A percentile compares a stretch with the other conserved stretches of the same genome.
Conservation (phyloP, 2,113 vertebrate genomes). For the Synchiropus splendidus region DNA sequence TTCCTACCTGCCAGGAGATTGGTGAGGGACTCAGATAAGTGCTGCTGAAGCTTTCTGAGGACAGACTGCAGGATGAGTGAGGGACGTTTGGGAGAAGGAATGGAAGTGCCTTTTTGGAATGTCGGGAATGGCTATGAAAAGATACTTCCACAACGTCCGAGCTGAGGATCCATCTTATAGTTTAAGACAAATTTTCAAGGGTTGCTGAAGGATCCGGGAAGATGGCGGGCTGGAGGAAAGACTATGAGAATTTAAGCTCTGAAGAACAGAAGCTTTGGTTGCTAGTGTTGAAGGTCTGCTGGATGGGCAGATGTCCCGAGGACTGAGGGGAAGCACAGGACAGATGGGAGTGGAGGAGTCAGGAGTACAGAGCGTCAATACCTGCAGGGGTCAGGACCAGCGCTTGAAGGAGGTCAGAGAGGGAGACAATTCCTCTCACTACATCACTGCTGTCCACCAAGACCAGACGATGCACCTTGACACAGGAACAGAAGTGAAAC, state of each 20-base stretch:
- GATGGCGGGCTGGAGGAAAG: not conserved
- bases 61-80: constrained; percentile 3
- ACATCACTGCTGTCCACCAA: constrained; percentile 77
- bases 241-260: not conserved
- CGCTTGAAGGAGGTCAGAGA: constrained; percentile 94
- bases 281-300: constrained; percentile 9
- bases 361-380: constrained; percentile 87
- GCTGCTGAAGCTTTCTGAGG: constrained; percentile 10
- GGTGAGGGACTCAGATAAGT: constrained; percentile 5
- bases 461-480: constrained; percentile 87
- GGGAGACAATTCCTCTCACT: constrained; percentile 86
- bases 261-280: constrained; percentile 7
- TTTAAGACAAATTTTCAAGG: too few species aligned
- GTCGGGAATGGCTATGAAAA: too few species aligned
- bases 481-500: not conserved
- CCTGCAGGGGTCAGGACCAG: constrained; percentile 91
- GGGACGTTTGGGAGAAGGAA: not conserved
- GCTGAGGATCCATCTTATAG: too few species aligned
- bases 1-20: constrained; percentile 32
- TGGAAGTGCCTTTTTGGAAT: not conserved
- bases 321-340: constrained; percentile 8
- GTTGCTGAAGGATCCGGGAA: constrained; percentile 2
- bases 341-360: constrained; percentile 33
- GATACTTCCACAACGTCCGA: too few species aligned
- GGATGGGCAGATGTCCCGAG: not conserved